Conservation (phyloP, 2,797 vertebrate species). For the Dendrocincla tyrannina region DNA sequence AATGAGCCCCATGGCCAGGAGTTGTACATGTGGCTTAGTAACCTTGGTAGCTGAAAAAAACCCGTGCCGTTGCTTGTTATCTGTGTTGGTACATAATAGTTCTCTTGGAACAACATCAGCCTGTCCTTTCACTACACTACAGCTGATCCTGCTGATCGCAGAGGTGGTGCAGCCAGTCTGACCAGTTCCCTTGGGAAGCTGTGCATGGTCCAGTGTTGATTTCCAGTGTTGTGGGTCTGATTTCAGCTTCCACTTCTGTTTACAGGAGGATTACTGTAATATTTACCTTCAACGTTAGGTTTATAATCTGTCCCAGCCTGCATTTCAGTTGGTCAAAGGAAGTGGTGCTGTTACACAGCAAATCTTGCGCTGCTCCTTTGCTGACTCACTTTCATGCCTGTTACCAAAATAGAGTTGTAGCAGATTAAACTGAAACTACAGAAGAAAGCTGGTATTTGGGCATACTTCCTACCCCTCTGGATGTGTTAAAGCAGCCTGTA, state of each 20-base stretch:
- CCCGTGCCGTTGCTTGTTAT: not conserved
- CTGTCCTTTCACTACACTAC: not conserved
- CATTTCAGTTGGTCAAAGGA: not conserved
- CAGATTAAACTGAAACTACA: not conserved
- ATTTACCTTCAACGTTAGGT: not conserved
- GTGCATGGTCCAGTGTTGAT: fast-evolving
- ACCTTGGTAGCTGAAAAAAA: not conserved
- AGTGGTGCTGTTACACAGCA: not conserved
- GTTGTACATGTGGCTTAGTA: not conserved
- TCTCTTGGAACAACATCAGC: not conserved
- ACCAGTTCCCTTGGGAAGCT: not conserved
- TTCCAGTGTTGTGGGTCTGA: not conserved
- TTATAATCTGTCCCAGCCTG: not conserved
- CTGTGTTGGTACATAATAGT: not conserved
- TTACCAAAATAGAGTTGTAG: not conserved
- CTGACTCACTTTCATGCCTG: conserved; percentile 7
- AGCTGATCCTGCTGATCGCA: not conserved
- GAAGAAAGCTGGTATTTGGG: not conserved
- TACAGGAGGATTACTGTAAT: not conserved
- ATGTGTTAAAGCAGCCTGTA: not conserved
- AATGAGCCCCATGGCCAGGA: not conserved
- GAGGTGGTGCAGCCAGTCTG: not conserved
- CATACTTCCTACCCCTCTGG: not conserved
- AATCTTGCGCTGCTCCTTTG: not conserved
- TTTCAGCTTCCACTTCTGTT: not conserved